Base-by-base conservation (phyloP, 2,888 invertebrate genomes). In the Lamellibrachia satsuma region DNA sequence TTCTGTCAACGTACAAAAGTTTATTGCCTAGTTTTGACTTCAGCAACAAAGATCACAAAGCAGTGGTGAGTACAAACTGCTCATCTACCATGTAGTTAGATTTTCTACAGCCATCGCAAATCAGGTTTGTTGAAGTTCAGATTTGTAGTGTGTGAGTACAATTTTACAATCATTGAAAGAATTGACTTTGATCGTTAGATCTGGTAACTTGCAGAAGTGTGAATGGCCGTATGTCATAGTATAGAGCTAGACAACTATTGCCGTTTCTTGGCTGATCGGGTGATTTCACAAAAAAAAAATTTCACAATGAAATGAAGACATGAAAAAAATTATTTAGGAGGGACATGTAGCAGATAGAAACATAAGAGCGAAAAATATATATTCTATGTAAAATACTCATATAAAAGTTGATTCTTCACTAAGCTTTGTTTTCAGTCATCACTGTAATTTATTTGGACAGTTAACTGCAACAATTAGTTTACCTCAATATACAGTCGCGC, bases 1-100 rank as follows among this genome's bases (percentile, higher is more conserved):
- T 96, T 93, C 94, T 96, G 92, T 94, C 95, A 92, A 95, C 95
- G 9, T 96, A 96, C 94, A 95, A 95, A 93, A 94, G 95, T 27
- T 94, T 95, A 90, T 93, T 95, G 22, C 94, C 95, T 22, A 93
- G 94, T 52, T 96, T 96, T 94, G 96, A 96, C 92, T 95, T 95
- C 93, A 95, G 94, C 22, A 95, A 95, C 93, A 95, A 95, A 92
- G 95, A 96, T 90, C 96, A 94, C 91, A 94, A 92, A 90, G 22
- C 27, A 3, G 52, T 93, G 92, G 94, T 94, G 75, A 75, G 75
- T 75, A 22, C 15, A 15, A n/a, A 22, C 22, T 75, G 39, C 39
- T 75, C 11, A 75, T 11, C 22, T 75, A 75, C 75, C n/a, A 15
- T 7, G n/a, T 75, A 75, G 75, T 75, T 75, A 75, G 75, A 22